Evolutionary conservation across 1,140 invertebrate species (phyloP).

Genomic region (Drosophila ogumai): DNA sequence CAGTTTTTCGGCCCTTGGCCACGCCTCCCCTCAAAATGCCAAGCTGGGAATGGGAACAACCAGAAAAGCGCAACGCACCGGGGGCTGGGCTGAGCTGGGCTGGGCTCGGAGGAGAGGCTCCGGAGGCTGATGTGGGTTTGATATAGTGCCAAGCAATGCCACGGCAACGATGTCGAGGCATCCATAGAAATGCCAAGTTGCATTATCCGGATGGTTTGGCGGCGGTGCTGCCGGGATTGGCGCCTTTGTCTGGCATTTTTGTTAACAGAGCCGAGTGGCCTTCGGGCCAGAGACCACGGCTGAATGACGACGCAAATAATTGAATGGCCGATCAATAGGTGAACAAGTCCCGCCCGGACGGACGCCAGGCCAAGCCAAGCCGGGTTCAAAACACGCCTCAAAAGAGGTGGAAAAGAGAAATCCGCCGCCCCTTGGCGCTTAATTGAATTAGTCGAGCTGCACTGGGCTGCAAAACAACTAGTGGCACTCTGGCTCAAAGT

Average conservation of each 20-base stretch:
- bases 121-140: conserved; percentile 15
- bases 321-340: conserved; percentile 77
- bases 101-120: background rate
- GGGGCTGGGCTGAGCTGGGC: background rate
- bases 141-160: conserved; percentile 60
- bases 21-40: conserved; percentile 7
- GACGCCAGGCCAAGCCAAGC: conserved; percentile 3
- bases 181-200: conserved; percentile 79
- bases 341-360: conserved; percentile 53
- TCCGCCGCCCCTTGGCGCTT: conserved; percentile 2
- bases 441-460: conserved; percentile 44
- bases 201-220: conserved; percentile 58
- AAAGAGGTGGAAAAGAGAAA: conserved; percentile 14
- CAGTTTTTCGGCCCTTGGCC: conserved; percentile 65
- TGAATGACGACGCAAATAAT: conserved; percentile 72
- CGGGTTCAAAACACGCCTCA: conserved; percentile 35
- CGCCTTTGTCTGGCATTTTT: conserved; percentile 71
- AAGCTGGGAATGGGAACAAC: conserved; percentile 49
- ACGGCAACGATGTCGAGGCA: conserved; percentile 55
- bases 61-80: conserved; percentile 65
- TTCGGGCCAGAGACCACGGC: conserved; percentile 10
- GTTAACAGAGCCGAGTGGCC: conserved; percentile 35
- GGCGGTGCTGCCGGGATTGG: conserved; percentile 26
- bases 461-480: conserved; percentile 19
- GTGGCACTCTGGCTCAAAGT: conserved; percentile 1